A percentile compares a stretch with the other conserved stretches of the same genome.
Evolutionary conservation across 37 sponge, comb jelly and placozoan genomes (phyloP).

Genomic region (Diacarnus erythraeanus): DNA sequence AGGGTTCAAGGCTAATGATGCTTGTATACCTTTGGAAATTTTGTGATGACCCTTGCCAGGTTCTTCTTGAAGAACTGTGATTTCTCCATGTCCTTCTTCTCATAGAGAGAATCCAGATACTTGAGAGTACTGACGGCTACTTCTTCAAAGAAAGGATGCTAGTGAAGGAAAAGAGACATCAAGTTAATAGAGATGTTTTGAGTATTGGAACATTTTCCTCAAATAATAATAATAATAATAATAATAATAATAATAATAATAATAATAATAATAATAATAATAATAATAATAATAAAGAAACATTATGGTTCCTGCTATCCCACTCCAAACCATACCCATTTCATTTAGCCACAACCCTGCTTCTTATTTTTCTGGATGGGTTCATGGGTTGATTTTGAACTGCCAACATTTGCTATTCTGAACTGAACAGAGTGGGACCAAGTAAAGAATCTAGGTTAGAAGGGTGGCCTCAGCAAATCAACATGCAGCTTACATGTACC

Average conservation of each 20-base stretch:
- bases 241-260: too few relatives aligned
- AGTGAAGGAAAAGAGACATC: slow-evolving; percentile 16
- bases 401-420: too few relatives aligned
- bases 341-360: neutral
- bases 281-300: too few relatives aligned
- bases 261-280: too few relatives aligned
- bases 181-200: neutral
- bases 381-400: too few relatives aligned
- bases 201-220: too few relatives aligned
- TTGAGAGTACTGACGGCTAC: slow-evolving; percentile 44
- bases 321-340: too few relatives aligned
- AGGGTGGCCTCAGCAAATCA: neutral
- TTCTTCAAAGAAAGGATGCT: slow-evolving; percentile 78
- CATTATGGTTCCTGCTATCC: too few relatives aligned
- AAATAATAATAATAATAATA: too few relatives aligned
- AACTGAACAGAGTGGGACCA: neutral
- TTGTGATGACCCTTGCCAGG: slow-evolving; percentile 50
- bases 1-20: neutral
- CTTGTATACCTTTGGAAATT: slow-evolving; percentile 65
- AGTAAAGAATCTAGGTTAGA: neutral
- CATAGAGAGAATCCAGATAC: slow-evolving; percentile 74
- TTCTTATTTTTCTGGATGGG: too few relatives aligned
- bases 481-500: neutral
- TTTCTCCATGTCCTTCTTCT: slow-evolving; percentile 77
- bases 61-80: slow-evolving; percentile 88